phyloP scores from a whole-genome alignment of 2,797 vertebrate species.

The Coreius guichenoti region DNA sequence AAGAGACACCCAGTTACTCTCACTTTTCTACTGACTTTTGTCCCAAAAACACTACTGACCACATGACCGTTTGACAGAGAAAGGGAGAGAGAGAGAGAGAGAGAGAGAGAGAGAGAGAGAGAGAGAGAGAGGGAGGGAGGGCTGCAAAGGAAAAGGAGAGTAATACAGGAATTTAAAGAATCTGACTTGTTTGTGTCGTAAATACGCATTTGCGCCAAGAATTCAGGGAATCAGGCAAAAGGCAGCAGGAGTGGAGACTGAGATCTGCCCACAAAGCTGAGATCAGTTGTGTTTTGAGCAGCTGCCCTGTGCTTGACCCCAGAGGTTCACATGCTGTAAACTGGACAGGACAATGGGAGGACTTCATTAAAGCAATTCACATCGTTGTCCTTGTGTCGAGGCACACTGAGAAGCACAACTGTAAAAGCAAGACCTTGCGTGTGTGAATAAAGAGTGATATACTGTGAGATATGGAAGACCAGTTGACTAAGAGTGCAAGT shows the following conservation, averaged over 20 bases:
- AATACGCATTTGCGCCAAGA: slow-evolving; percentile 39
- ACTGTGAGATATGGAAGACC: neutral
- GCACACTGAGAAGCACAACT: neutral
- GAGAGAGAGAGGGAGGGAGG: neutral
- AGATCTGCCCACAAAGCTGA: slow-evolving; percentile 11
- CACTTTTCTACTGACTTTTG: neutral
- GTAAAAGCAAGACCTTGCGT: neutral
- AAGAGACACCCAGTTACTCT: neutral
- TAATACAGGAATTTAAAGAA: slow-evolving; percentile 54
- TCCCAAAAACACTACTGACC: slow-evolving; percentile 20
- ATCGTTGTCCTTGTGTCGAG: slow-evolving; percentile 10
- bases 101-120: neutral
- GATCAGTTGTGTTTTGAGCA: slow-evolving; percentile 28
- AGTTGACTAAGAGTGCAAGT: slow-evolving; percentile 33
- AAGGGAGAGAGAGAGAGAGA: neutral
- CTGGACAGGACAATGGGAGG: slow-evolving; percentile 38
- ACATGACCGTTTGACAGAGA: neutral
- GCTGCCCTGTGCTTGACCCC: slow-evolving; percentile 44
- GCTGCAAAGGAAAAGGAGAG: neutral
- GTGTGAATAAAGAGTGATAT: neutral
- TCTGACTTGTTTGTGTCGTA: slow-evolving; percentile 41
- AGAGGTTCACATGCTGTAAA: slow-evolving; percentile 46
- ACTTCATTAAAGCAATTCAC: slow-evolving; percentile 27
- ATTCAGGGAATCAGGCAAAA: slow-evolving; percentile 51
- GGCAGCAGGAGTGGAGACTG: slow-evolving; percentile 38